Evolutionary conservation across 2,113 vertebrate genomes (phyloP).

Genomic region (Columbina picui): DNA sequence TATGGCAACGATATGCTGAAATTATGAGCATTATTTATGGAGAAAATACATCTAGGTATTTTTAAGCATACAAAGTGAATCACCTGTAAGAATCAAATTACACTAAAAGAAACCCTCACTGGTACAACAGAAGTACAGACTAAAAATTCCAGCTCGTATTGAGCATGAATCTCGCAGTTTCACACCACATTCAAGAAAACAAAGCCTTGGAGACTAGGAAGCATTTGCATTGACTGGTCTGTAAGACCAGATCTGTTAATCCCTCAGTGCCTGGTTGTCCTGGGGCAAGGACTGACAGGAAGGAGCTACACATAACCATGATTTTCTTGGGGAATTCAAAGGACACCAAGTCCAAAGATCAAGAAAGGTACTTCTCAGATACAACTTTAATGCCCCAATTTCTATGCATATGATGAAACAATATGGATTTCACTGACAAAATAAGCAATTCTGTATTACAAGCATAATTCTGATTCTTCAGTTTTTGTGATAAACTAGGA

Average conservation of each 20-base stretch:
- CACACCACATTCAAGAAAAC: not conserved
- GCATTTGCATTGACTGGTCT: not conserved
- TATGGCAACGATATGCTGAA: slow-evolving; percentile 36
- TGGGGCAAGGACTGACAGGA: not conserved
- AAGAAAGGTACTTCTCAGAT: not conserved
- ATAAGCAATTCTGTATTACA: not conserved
- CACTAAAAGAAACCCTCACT: not conserved
- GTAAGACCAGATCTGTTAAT: not conserved
- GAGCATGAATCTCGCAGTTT: not conserved
- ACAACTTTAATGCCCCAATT: not conserved
- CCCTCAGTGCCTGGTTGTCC: not conserved
- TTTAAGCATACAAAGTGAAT: not conserved
- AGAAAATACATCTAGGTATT: not conserved
- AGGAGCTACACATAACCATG: not conserved
- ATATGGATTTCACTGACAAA: not conserved
- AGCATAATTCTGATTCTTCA: not conserved
- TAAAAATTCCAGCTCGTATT: not conserved
- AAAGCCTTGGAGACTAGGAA: not conserved
- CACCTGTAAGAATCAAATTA: slow-evolving; percentile 23
- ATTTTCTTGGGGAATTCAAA: not conserved
- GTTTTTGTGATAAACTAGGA: not conserved
- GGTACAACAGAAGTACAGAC: not conserved
- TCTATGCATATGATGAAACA: not conserved
- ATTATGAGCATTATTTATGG: slow-evolving; percentile 13
- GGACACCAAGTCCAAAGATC: not conserved